Conservation (phyloP, 2,113 vertebrate genomes). For the Diphyllodes magnificus region DNA sequence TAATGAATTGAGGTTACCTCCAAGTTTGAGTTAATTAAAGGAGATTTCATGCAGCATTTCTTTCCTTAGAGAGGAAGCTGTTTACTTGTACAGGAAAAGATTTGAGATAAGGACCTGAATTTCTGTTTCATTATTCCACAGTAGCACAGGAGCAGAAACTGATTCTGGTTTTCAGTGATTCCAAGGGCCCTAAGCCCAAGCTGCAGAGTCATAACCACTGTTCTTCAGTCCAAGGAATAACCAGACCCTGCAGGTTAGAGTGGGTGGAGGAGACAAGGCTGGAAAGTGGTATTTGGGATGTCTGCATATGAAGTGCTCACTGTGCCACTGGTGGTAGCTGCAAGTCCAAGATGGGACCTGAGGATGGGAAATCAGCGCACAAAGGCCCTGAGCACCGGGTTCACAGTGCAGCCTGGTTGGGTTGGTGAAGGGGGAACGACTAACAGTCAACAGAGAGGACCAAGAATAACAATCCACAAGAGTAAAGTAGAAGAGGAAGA, state of each 20-base stretch:
- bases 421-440: not conserved
- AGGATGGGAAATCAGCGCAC: not conserved
- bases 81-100: not conserved
- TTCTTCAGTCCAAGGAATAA: not conserved
- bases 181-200: not conserved
- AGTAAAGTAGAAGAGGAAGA: not conserved
- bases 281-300: not conserved
- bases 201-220: not conserved
- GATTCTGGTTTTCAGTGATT: not conserved
- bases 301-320: not conserved
- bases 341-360: not conserved
- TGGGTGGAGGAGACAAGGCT: not conserved
- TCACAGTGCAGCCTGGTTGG: not conserved
- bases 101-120: not conserved
- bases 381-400: not conserved
- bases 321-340: not conserved
- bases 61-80: not conserved
- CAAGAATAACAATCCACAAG: not conserved
- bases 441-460: not conserved
- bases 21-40: not conserved
- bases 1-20: not conserved
- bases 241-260: not conserved
- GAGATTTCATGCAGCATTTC: not conserved
- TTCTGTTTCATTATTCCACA: not conserved
- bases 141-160: not conserved